phyloP scores from a whole-genome alignment of 2,888 invertebrate species.

The Torymus texanus region DNA sequence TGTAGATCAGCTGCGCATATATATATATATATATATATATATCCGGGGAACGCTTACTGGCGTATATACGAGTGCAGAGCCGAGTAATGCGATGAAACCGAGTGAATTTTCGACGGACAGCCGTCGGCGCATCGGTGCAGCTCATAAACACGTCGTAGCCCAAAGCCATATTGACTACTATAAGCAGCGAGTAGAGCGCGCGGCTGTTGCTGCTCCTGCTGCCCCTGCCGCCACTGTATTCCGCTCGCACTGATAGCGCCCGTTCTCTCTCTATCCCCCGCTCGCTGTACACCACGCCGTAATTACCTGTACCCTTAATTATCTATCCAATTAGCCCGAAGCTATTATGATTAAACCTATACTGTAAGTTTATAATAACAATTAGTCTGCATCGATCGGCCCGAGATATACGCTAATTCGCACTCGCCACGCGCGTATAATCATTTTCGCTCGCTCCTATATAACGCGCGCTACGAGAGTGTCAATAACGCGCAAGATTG shows the following conservation, averaged over 20 bases:
- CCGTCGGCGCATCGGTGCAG: slow-evolving; percentile 65
- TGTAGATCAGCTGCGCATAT: slow-evolving; percentile 7
- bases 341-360: slow-evolving; percentile 75
- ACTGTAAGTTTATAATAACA: slow-evolving; percentile 75
- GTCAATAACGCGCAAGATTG: neutral
- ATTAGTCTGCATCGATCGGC: slow-evolving; percentile 73
- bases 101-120: slow-evolving; percentile 65
- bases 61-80: neutral
- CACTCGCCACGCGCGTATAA: slow-evolving; percentile 63
- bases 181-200: slow-evolving; percentile 51
- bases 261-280: neutral
- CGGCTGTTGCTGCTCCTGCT: slow-evolving; percentile 61
- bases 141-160: slow-evolving; percentile 69
- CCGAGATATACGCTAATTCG: slow-evolving; percentile 67
- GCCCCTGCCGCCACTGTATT: slow-evolving; percentile 49
- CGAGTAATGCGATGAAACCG: slow-evolving; percentile 47
- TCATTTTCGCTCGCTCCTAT: slow-evolving; percentile 9
- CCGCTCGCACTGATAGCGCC: slow-evolving; percentile 30
- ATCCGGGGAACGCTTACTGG: no score
- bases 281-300: slow-evolving; percentile 68
- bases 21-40: no score
- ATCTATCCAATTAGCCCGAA: slow-evolving; percentile 75
- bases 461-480: neutral
- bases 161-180: slow-evolving; percentile 71
- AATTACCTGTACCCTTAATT: slow-evolving; percentile 76